Evolutionary conservation across 2,888 invertebrate genomes (phyloP), one percentile per base, ranked within the genome.

Genomic region (Apeira syringaria): DNA sequence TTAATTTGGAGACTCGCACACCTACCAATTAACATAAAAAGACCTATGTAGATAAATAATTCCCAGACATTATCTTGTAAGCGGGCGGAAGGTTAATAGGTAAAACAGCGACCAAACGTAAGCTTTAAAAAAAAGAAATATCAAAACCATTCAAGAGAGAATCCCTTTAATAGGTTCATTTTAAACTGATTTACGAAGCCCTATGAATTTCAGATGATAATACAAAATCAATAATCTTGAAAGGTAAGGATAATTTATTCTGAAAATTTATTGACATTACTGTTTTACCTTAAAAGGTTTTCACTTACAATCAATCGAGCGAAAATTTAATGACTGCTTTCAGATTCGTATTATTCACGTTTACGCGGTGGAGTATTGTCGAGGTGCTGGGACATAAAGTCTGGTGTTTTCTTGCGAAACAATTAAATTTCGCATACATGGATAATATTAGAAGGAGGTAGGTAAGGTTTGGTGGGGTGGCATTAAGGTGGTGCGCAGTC

Each of bases 301-400:
- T 78, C 75, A 70, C 74, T 75, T 70, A 75, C 73, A 81, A 77
- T 71, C 76, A 74, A 84, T 84, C 79, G 77, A 71, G 80, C 70
- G 81, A 66, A 79, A 82, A 88, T 86, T 83, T 86, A 86, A 88
- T 86, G 87, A 82, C 76, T 81, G 80, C 81, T 79, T 80, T 81
- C 76, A 78, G 68, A 80, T 79, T 80, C 75, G 70, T 75, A 78
- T 83, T 84, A 83, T 80, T 80, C 75, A 70, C 68, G 73, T 76
- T 64, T 69, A 73, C 73, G 67, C 71, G 66, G 63, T 64, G 74
- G 71, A 68, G 72, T 77, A 72, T 67, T 68, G 61, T 47, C 52
- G 61, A 76, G 69, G 78, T 72, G 71, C 56, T 64, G 68, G 64
- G 66, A 77, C 75, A 72, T 76, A 67, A 76, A 83, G 77, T 63